These are phyloP conservation scores for Mylabris sibirica DNA, from an alignment of 2,888 invertebrate species.

Conservation along the genomic window DNA sequence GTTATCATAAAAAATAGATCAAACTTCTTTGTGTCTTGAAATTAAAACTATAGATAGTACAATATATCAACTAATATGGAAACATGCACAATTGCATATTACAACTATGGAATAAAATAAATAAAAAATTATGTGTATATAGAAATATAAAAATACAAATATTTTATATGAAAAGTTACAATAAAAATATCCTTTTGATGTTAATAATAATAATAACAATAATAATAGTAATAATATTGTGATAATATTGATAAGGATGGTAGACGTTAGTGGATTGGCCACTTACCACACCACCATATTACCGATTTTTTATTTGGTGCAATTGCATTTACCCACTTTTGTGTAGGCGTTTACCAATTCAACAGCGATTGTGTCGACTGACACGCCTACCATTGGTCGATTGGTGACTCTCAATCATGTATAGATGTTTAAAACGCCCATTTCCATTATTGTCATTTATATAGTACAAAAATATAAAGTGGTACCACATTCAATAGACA, in stretches of 20 bases:
- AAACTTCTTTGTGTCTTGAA: conserved; percentile 6
- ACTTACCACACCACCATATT: not conserved
- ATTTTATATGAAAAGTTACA: not conserved
- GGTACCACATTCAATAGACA: too few relatives aligned
- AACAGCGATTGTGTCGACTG: conserved; percentile 31
- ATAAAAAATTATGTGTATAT: not conserved
- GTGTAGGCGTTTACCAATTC: conserved; percentile 37
- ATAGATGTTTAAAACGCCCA: conserved; percentile 33
- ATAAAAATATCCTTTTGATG: not conserved
- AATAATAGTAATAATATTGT: not conserved
- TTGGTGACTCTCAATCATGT: conserved; percentile 39
- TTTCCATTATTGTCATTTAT: conserved; percentile 38
- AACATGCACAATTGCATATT: conserved; percentile 12
- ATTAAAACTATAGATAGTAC: not conserved
- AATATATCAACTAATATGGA: not conserved
- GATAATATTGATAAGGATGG: not conserved
- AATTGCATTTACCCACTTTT: conserved; percentile 36
- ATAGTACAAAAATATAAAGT: not conserved
- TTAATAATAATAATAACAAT: not conserved
- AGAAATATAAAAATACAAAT: not conserved
- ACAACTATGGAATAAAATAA: not conserved
- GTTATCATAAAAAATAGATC: not conserved
- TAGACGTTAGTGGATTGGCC: not conserved
- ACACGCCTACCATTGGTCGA: conserved; percentile 41
- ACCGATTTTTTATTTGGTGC: conserved; percentile 21